Base-by-base conservation (phyloP, 2,888 invertebrate species). In the Caenorhabditis japonica region DNA sequence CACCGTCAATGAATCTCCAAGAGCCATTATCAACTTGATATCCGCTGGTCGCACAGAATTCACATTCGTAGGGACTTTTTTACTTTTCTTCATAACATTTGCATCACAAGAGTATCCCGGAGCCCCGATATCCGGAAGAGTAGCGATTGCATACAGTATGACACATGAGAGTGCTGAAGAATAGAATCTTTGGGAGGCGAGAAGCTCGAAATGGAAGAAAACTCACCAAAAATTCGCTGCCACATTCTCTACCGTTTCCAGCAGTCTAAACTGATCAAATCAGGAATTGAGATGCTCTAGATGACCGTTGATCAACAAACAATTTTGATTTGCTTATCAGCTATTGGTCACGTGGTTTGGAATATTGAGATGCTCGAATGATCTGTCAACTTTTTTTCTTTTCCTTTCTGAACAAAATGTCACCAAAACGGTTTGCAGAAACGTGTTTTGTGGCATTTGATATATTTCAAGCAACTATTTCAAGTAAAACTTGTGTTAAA, bases 1-100 rank as follows among this genome's bases (percentile, higher is more conserved):
- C 53, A 81, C 81, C 23, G 81, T 82, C 23, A 82, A 43, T 7
- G 82, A 82, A 46, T 82, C 82, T 51, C 82, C 82, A 3, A 82
- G 33, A 38, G 78, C 77, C 80, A 79, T 79, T 25, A 82, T 76
- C 17, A 81, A 43, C 17, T 82, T 78, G 41, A 82, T 82, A 56
- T 82, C 82, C 7, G 79, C 82, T 17, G 81, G 81, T 17, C 82
- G 51, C 12, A 80, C 66, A 4, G 74, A 68, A 17, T 79, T 72
- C 30, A 75, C 80, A 51, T 77, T 80, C 10, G 75, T 80, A 27
- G 82, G 82, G 2, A 75, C 56, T 3, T 44, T 66, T 44, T 64
- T 62, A 39, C 80, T 80, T 7, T 70, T 66, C 17, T 60, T 75
- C 79, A 79, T 80, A 4, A 72, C 1, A 5, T 49, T 43, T 0